Conservation (phyloP, 2,888 invertebrate species). For the Hemistola chrysoprasaria region DNA sequence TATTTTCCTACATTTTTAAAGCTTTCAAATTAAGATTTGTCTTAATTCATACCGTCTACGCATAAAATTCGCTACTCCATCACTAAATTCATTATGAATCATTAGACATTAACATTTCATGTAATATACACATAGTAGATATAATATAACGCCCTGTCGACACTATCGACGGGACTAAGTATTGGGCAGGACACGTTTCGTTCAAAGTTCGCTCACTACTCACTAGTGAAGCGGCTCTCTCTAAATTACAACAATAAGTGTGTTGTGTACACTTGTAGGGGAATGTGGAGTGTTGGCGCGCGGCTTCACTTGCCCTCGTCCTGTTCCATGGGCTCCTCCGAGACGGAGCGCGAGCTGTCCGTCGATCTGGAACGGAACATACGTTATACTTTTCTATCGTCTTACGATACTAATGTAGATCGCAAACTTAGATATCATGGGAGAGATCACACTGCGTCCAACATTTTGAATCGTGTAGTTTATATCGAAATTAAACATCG, state of each 20-base stretch:
- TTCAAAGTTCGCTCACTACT: conserved; percentile 35
- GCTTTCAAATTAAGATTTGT: conserved; percentile 74
- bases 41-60: conserved; percentile 50
- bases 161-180: conserved; percentile 23
- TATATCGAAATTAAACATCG: too few relatives aligned
- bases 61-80: conserved; percentile 46
- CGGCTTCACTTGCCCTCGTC: conserved; percentile 87
- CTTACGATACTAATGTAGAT: too few relatives aligned
- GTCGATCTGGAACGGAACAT: conserved; percentile 63
- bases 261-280: too few relatives aligned
- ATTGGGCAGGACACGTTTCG: conserved; percentile 48
- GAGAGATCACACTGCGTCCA: too few relatives aligned
- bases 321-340: conserved; percentile 93
- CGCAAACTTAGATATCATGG: too few relatives aligned
- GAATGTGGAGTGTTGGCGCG: conserved; percentile 12
- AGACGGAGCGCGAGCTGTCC: conserved; percentile 86
- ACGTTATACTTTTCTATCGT: too few relatives aligned
- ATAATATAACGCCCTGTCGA: too few relatives aligned
- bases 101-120: conserved; percentile 41
- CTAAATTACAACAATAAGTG: too few relatives aligned
- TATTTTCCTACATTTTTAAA: conserved; percentile 65
- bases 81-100: conserved; percentile 50
- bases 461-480: too few relatives aligned
- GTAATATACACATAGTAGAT: conserved; percentile 40
- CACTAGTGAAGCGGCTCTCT: too few relatives aligned